phyloP scores from a whole-genome alignment of 2,888 invertebrate species.

The Lamellibrachia columna region DNA sequence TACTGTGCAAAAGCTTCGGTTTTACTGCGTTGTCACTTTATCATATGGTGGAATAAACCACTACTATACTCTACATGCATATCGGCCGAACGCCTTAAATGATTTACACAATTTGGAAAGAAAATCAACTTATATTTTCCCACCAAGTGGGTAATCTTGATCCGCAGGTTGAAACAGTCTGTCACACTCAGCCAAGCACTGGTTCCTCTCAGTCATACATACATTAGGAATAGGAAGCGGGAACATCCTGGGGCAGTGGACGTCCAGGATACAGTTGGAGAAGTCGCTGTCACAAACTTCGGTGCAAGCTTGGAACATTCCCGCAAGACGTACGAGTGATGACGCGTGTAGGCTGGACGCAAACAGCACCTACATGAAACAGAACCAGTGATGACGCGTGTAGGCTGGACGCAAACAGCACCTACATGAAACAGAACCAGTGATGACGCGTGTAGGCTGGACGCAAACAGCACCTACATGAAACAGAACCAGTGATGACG shows the following conservation, averaged over 20 bases:
- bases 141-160: no score
- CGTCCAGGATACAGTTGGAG: slow-evolving; percentile 3
- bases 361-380: not conserved
- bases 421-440: not conserved
- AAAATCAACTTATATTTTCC: no score
- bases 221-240: not conserved
- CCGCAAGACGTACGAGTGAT: not conserved
- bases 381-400: not conserved
- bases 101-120: not conserved
- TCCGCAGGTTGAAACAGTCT: not conserved
- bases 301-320: not conserved
- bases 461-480: not conserved
- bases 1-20: not conserved
- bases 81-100: not conserved
- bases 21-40: not conserved
- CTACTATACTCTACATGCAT: not conserved
- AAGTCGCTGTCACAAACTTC: not conserved
- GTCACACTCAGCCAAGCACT: not conserved
- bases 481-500: not conserved
- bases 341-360: not conserved
- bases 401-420: not conserved
- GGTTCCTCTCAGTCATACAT: not conserved
- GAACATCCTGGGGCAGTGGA: not conserved
- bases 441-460: not conserved
- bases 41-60: not conserved